A percentile compares a stretch with the other conserved stretches of the same genome.
These are phyloP conservation scores for Triplophysa bombifrons DNA, from an alignment of 2,797 vertebrate genomes.

Conservation along the genomic window DNA sequence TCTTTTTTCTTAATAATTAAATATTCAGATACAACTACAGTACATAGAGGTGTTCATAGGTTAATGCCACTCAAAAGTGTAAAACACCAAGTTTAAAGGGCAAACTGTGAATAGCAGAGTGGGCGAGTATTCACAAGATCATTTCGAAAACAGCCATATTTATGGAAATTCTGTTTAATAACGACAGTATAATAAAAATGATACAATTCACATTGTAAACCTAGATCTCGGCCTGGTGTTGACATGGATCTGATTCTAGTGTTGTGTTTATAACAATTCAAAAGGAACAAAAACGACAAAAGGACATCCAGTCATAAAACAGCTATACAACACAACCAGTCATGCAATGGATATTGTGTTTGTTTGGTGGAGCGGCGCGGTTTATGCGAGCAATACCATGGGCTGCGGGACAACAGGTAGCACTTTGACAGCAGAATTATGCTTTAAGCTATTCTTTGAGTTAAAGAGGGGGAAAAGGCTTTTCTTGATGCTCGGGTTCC, in stretches of 20 bases:
- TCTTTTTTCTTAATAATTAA: no score
- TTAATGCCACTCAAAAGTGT: no score
- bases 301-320: constrained; percentile 5
- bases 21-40: no score
- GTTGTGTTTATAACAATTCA: not conserved
- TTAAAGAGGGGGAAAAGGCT: constrained; percentile 99
- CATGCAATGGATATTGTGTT: constrained; percentile 52
- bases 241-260: constrained; percentile 49
- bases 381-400: constrained; percentile 87
- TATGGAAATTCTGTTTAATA: not conserved
- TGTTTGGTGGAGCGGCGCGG: constrained; percentile 39
- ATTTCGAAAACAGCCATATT: no score
- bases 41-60: no score
- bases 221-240: not conserved
- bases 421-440: constrained; percentile 97
- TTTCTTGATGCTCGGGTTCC: constrained; percentile 99
- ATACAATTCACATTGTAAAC: not conserved
- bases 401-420: constrained; percentile 96
- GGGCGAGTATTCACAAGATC: no score
- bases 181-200: not conserved
- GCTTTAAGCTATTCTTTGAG: constrained; percentile 99
- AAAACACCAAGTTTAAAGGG: no score
- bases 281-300: constrained; percentile 16
- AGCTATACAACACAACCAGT: constrained; percentile 42
- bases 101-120: no score